Conservation (phyloP, 1,140 invertebrate genomes). For the Ericerus pela region DNA sequence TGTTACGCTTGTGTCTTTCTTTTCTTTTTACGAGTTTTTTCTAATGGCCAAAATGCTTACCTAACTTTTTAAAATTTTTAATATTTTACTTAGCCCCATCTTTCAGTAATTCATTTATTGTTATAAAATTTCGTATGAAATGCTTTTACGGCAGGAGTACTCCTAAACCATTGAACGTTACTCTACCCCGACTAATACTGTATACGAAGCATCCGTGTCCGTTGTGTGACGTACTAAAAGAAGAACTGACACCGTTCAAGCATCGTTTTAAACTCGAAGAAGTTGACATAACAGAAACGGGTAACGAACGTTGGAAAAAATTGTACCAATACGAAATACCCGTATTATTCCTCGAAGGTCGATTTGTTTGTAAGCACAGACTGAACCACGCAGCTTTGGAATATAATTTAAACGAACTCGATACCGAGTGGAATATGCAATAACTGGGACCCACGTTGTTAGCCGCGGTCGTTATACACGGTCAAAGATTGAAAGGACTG, state of each 20-base stretch:
- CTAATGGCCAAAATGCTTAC: no score
- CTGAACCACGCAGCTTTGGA: slow-evolving; percentile 42
- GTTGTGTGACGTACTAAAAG: slow-evolving; percentile 64
- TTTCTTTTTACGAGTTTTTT: no score
- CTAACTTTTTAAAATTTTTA: no score
- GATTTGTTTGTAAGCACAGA: slow-evolving; percentile 69
- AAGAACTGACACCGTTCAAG: slow-evolving; percentile 44
- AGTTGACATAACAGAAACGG: slow-evolving; percentile 56
- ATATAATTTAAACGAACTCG: slow-evolving; percentile 30
- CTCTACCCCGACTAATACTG: slow-evolving; percentile 45
- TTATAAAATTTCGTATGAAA: not conserved
- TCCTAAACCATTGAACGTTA: not conserved
- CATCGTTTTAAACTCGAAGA: slow-evolving; percentile 46
- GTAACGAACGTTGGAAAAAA: slow-evolving; percentile 52
- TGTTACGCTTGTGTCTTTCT: no score
- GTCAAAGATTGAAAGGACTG: no score
- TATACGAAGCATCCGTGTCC: slow-evolving; percentile 68
- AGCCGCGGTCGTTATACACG: no score
- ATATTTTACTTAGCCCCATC: not conserved
- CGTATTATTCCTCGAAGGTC: slow-evolving; percentile 66
- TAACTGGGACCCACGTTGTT: no score
- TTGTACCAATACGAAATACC: slow-evolving; percentile 76
- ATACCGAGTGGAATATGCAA: not conserved
- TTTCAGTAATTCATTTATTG: not conserved
- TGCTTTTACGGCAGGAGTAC: no score